Evolutionary conservation across 1,140 invertebrate genomes (phyloP), one percentile per base, ranked within the genome.

Genomic region (Drosophila ironensis): DNA sequence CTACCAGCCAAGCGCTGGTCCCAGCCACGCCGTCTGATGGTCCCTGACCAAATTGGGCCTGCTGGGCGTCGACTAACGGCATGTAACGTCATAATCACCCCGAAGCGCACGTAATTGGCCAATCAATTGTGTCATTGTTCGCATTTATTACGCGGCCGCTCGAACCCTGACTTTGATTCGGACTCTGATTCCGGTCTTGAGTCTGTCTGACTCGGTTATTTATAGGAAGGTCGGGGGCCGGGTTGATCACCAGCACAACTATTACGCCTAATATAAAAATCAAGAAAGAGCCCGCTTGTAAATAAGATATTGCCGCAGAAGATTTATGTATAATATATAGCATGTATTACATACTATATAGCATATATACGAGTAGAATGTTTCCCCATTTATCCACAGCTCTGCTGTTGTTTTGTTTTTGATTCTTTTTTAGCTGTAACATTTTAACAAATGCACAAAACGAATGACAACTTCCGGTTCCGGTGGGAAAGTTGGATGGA

Each of bases 71-170:
- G 77, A 41, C 77, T 82, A 84, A 84, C 80, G 74, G 75, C 63
- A 86, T 71, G 80, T 86, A 86, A 86, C 80, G 80, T 86, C 80
- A 86, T 86, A 86, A 86, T 86, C 80, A 86, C 80, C 81, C 81
- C 59, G 76, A 87, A 87, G 81, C 82, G 67, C 60, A 86, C 80
- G 71, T 89, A 89, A 89, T 89, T 89, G 87, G 78, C 87, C 87
- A 89, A 89, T 89, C 87, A 89, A 87, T 89, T 89, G 75, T 86
- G 75, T 78, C 87, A 89, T 86, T 89, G 87, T 89, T 89, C 82
- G 74, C 87, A 88, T 88, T 88, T 88, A 88, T 88, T 86, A 88
- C 87, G 74, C 81, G 80, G 68, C 61, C 80, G 67, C 50, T 84
- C 37, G 59, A 54, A 52, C 50, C 45, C 27, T 12, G 22, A 44